These are phyloP conservation scores for Drosophila vallismaia DNA, from an alignment of 2,888 invertebrate genomes.

Conservation along the genomic window DNA sequence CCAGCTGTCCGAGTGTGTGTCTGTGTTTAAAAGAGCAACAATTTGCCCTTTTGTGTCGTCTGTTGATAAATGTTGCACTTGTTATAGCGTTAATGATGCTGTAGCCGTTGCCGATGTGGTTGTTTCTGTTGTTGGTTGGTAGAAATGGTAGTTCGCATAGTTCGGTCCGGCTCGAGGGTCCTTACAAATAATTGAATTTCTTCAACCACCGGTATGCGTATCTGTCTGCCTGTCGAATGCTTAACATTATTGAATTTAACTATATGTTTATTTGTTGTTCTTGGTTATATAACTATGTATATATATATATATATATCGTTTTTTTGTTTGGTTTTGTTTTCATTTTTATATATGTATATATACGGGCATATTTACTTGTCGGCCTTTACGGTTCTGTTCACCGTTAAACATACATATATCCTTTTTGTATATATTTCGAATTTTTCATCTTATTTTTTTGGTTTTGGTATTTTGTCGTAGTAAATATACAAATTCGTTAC, in stretches of 20 bases:
- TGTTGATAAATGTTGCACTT: slow-evolving; percentile 41
- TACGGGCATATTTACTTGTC: slow-evolving; percentile 39
- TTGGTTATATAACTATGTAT: slow-evolving; percentile 73
- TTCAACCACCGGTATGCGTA: slow-evolving; percentile 27
- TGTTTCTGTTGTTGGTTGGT: slow-evolving; percentile 18
- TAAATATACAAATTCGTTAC: slow-evolving; percentile 77
- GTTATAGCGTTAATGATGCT: slow-evolving; percentile 14
- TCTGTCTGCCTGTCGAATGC: slow-evolving; percentile 50
- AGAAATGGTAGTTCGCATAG: slow-evolving; percentile 40
- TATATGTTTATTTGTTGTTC: slow-evolving; percentile 79
- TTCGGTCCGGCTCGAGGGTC: slow-evolving; percentile 51
- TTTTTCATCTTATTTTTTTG: slow-evolving; percentile 24
- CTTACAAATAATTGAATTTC: slow-evolving; percentile 69
- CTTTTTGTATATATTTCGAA: slow-evolving; percentile 39
- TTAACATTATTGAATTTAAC: slow-evolving; percentile 76
- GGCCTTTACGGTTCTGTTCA: slow-evolving; percentile 13
- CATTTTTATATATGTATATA: slow-evolving; percentile 34
- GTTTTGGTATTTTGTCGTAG: slow-evolving; percentile 52
- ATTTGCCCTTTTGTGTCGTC: slow-evolving; percentile 54
- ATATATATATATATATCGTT: slow-evolving; percentile 51
- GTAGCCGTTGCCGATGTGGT: slow-evolving; percentile 7
- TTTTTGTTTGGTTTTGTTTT: slow-evolving; percentile 14
- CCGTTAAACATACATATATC: slow-evolving; percentile 29
- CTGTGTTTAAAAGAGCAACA: slow-evolving; percentile 42
- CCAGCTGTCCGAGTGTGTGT: slow-evolving; percentile 35